Evolutionary conservation across 2,113 vertebrate genomes (phyloP), one percentile per base, ranked within the genome.

Genomic region (Charina bottae): DNA sequence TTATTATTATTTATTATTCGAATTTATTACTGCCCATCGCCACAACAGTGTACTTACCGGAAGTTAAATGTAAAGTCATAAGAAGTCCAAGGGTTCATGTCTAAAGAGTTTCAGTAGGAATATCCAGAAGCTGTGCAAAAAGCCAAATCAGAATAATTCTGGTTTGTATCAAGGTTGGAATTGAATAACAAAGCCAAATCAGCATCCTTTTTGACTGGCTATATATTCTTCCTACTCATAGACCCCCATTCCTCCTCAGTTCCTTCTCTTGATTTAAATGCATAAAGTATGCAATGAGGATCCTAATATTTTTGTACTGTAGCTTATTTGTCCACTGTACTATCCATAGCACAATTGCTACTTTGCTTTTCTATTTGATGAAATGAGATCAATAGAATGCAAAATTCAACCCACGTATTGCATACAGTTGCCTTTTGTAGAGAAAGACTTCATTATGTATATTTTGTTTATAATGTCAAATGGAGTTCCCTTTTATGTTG

Each of bases 391-490:
- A 62, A 54, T 78, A 86, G 42, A 92, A 54, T 83, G 42, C 7
- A 92, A 95, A 92, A 85, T 1, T 87, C 53, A 83, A 8, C 26
- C 13, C 86, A 88, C 26, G 4, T 64, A 93, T 85, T 37, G 37
- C n/a, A 92, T 55, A 55, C 9, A 62, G 9, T 37, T 2, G 2
- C 33, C 54, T 17, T 84, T 56, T 2, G 19, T 13, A 85, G 85
- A 93, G 49, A 23, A n/a, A 85, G 59, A 49, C 26, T 89, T 59
- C 88, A 59, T 85, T 91, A 89, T 72, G 42, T 88, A 89, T 89
- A 49, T 88, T 19, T 46, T 56, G 56, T 84, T 91, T 53, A 85
- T 85, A 68, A 90, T 53, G 26, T 53, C 68, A 83, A 87, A 89
- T 91, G 42, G 37, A 89, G 15, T 91, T 89, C 78, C 59, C 21